phyloP scores from a whole-genome alignment of 1,140 invertebrate genomes.

The Hypsibius dujardini region DNA sequence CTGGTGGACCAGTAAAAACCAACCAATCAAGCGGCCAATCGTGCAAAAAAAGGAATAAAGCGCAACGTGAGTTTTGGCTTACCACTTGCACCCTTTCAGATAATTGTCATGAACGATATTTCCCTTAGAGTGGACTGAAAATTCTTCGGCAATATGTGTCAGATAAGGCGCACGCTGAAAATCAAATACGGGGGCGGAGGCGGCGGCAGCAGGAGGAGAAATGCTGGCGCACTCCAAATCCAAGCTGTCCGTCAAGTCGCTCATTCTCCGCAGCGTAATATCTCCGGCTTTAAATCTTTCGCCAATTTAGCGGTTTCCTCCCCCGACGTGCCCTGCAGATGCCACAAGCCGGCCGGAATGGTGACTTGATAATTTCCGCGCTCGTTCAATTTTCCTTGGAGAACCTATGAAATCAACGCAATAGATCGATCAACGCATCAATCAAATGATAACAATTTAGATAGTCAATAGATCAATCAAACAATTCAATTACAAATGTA shows the following conservation, averaged over 20 bases:
- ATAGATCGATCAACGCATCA: too few relatives aligned
- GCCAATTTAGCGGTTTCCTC: neutral
- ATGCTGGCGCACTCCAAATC: neutral
- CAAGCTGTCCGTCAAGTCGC: neutral
- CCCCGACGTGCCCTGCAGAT: neutral
- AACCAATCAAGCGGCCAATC: neutral
- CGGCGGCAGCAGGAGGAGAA: neutral
- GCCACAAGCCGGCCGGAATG: neutral
- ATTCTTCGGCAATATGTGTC: neutral
- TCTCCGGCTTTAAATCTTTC: neutral
- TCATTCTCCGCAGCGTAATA: neutral
- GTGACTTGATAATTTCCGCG: neutral
- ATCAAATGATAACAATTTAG: too few relatives aligned
- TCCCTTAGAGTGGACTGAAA: neutral
- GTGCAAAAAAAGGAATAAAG: neutral
- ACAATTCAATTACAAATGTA: neutral
- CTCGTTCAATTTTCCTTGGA: neutral
- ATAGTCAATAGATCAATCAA: too few relatives aligned
- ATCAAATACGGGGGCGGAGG: neutral
- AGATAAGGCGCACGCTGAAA: slow-evolving; percentile 8
- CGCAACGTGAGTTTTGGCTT: too few relatives aligned
- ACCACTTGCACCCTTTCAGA: slow-evolving; percentile 14
- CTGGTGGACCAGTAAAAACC: neutral
- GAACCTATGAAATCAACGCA: neutral
- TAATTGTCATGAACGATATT: neutral